Conservation (phyloP, 30 jellyfish, hydroid and myxozoan species). For the Chrysaora quinquecirrha region DNA sequence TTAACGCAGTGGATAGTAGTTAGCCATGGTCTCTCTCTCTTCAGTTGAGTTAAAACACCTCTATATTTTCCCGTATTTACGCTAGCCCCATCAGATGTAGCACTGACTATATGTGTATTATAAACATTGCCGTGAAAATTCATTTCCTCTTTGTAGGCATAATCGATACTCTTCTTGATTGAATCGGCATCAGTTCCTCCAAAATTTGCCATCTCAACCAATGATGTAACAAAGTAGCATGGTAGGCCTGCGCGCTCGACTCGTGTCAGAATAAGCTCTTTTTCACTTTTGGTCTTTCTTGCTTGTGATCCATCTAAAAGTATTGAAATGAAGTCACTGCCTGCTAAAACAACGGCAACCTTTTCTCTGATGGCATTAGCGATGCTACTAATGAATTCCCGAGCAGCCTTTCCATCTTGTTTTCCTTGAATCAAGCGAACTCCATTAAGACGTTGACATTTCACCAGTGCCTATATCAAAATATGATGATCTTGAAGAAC, state of each 20-base stretch:
- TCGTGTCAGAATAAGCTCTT: slow-evolving; percentile 53
- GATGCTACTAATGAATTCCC: slow-evolving; percentile 25
- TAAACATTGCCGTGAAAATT: too few species aligned
- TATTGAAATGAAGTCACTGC: slow-evolving; percentile 23
- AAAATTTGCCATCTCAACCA: slow-evolving; percentile 51
- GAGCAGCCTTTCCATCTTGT: slow-evolving; percentile 23
- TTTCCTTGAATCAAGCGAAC: slow-evolving; percentile 26
- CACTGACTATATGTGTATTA: not conserved
- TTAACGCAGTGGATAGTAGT: slow-evolving; percentile 23
- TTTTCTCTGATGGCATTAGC: slow-evolving; percentile 15
- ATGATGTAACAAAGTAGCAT: slow-evolving; percentile 38
- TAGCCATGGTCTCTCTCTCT: slow-evolving; percentile 34
- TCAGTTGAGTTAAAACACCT: slow-evolving; percentile 31
- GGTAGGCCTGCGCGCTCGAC: slow-evolving; percentile 40
- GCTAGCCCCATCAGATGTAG: slow-evolving; percentile 45
- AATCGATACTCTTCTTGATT: slow-evolving; percentile 34
- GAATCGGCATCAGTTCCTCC: slow-evolving; percentile 59
- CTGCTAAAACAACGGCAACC: slow-evolving; percentile 28
- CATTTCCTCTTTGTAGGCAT: not conserved
- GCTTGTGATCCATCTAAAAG: slow-evolving; percentile 65
- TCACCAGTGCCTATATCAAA: too few species aligned
- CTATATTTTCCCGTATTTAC: slow-evolving; percentile 33
- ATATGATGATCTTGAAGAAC: too few species aligned
- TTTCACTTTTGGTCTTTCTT: slow-evolving; percentile 54
- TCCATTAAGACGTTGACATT: slow-evolving; percentile 19